phyloP scores from a whole-genome alignment of 2,113 vertebrate genomes.

The Chunga burmeisteri region DNA sequence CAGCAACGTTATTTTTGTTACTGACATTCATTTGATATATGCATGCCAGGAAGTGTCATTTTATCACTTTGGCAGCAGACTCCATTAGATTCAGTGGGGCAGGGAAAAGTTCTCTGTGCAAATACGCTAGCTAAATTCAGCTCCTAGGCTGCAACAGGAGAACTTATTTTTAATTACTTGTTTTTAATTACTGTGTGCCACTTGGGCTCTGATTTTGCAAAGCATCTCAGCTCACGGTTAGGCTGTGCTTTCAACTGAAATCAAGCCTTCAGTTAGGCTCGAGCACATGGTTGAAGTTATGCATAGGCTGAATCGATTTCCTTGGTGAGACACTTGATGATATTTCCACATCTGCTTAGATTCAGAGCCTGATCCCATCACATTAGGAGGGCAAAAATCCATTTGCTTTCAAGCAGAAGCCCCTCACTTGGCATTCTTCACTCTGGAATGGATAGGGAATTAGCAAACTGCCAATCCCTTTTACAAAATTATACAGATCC shows the following conservation, averaged over 20 bases:
- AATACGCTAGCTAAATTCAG: neutral
- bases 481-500: neutral
- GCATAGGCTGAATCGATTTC: neutral
- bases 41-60: neutral
- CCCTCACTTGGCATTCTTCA: conserved; percentile 5
- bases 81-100: neutral
- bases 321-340: neutral
- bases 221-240: neutral
- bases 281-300: neutral
- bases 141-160: neutral
- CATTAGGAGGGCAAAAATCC: neutral
- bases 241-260: neutral
- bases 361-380: neutral
- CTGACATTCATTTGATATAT: neutral
- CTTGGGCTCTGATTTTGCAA: neutral
- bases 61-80: neutral
- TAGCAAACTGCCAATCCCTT: neutral
- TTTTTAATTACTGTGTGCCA: neutral
- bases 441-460: neutral
- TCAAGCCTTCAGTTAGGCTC: neutral
- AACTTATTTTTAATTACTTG: neutral
- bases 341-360: conserved; percentile 33
- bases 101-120: neutral
- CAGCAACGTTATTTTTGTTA: neutral
- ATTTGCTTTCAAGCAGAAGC: neutral